phyloP scores from a whole-genome alignment of 64 coral and sea anemone species.

The Montipora capricornis region DNA sequence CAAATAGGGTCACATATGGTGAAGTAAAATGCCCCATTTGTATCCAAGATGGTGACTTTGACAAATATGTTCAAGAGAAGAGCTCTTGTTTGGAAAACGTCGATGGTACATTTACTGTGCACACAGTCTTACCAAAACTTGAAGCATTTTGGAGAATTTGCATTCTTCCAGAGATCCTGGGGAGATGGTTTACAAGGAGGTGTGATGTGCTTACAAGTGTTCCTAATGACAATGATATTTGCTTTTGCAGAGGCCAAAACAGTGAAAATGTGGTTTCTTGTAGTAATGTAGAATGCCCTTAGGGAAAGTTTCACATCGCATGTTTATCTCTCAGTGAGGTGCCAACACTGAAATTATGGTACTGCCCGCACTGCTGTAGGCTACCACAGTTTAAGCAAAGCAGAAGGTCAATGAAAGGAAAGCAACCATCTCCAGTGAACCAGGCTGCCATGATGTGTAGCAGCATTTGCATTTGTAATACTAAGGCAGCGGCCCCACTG shows the following conservation, averaged over 20 bases:
- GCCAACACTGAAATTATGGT: constrained; percentile 52
- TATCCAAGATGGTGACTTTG: constrained; percentile 25
- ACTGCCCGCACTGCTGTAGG: constrained; percentile 64
- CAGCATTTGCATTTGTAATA: constrained; percentile 75
- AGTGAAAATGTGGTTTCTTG: no score
- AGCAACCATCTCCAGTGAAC: constrained; percentile 47
- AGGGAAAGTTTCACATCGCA: not conserved
- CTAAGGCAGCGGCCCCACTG: constrained; percentile 50
- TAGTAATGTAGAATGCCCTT: no score
- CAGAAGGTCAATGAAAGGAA: not conserved
- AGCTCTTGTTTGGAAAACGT: constrained; percentile 52
- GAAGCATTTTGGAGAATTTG: no score
- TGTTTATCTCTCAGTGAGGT: constrained; percentile 60
- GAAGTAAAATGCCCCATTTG: no score
- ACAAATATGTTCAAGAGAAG: constrained; percentile 2
- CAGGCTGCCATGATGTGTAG: constrained; percentile 59
- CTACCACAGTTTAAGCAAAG: constrained; percentile 67
- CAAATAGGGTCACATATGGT: no score
- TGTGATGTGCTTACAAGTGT: constrained; percentile 29
- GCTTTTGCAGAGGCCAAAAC: no score
- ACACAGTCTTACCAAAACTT: no score
- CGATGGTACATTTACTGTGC: no score
- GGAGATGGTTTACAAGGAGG: constrained; percentile 31
- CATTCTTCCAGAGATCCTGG: no score
- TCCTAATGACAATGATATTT: no score